Evolutionary conservation across 2,113 vertebrate genomes (phyloP).

Genomic region (Sinocyclocheilus maitianheensis): DNA sequence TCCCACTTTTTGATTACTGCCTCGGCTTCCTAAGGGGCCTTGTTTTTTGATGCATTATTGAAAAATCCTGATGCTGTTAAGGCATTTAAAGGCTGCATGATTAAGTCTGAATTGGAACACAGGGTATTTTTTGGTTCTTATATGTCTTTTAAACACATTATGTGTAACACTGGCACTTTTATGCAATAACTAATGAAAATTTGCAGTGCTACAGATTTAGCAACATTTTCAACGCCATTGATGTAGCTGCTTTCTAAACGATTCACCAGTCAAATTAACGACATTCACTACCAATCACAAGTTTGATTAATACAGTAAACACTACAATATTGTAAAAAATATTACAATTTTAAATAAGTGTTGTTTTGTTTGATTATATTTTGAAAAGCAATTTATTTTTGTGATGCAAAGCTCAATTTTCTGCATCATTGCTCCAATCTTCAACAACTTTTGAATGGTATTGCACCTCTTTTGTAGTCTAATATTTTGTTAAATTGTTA

Average conservation of each 20-base stretch:
- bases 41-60: slow-evolving; percentile 74
- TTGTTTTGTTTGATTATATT: neutral
- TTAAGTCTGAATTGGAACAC: slow-evolving; percentile 31
- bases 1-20: slow-evolving; percentile 74
- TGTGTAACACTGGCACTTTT: slow-evolving; percentile 47
- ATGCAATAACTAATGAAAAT: neutral
- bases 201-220: neutral
- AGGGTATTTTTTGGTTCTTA: neutral
- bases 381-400: neutral
- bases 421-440: neutral
- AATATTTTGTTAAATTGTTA: neutral
- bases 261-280: neutral
- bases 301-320: neutral
- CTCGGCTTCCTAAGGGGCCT: slow-evolving; percentile 62
- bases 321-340: neutral
- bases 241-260: neutral
- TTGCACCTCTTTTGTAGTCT: neutral
- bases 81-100: slow-evolving; percentile 9
- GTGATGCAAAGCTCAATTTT: neutral
- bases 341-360: too few relatives aligned
- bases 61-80: slow-evolving; percentile 65
- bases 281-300: too few relatives aligned
- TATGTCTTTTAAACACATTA: slow-evolving; percentile 28
- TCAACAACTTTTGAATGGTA: neutral
- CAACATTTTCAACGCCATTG: neutral